These are phyloP conservation scores for Agrochola lychnidis DNA, from an alignment of 2,888 invertebrate genomes.

Conservation along the genomic window DNA sequence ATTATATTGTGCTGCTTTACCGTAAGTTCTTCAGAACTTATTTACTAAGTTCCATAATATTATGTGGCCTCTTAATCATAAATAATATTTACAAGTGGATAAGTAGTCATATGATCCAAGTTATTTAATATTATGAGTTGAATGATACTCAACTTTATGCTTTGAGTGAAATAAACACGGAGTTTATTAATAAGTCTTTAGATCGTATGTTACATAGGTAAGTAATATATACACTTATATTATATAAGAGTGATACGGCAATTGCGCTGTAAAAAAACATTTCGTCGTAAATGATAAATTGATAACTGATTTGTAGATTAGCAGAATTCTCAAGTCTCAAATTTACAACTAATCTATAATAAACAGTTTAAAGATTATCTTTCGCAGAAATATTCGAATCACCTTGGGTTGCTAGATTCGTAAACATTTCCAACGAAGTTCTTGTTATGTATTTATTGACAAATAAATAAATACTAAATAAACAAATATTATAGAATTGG, in stretches of 20 bases:
- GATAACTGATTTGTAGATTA: conserved; percentile 42
- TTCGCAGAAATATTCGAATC: conserved; percentile 28
- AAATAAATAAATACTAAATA: no score
- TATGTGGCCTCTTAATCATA: conserved; percentile 10
- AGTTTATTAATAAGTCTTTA: conserved; percentile 30
- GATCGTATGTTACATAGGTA: conserved; percentile 14
- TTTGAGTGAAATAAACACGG: conserved; percentile 10
- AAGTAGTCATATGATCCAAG: background rate
- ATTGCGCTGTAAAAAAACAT: conserved; percentile 49
- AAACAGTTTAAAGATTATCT: conserved; percentile 34
- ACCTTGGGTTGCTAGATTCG: conserved; percentile 44
- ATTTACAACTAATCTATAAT: conserved; percentile 39
- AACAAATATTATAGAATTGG: background rate
- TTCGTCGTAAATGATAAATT: conserved; percentile 32
- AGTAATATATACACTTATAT: conserved; percentile 26
- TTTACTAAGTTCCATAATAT: background rate
- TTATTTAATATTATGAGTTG: background rate
- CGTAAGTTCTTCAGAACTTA: conserved; percentile 9
- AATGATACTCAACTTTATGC: conserved; percentile 32
- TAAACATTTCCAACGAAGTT: conserved; percentile 30
- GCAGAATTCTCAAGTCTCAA: conserved; percentile 25
- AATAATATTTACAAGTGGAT: conserved; percentile 15
- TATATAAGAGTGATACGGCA: conserved; percentile 33
- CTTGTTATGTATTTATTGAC: background rate
- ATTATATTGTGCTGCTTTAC: background rate